Percentiles rank a stretch among this genome's conserved stretches.
These are phyloP conservation scores for Sander lucioperca DNA, from an alignment of 2,113 vertebrate species.

Conservation along the genomic window DNA sequence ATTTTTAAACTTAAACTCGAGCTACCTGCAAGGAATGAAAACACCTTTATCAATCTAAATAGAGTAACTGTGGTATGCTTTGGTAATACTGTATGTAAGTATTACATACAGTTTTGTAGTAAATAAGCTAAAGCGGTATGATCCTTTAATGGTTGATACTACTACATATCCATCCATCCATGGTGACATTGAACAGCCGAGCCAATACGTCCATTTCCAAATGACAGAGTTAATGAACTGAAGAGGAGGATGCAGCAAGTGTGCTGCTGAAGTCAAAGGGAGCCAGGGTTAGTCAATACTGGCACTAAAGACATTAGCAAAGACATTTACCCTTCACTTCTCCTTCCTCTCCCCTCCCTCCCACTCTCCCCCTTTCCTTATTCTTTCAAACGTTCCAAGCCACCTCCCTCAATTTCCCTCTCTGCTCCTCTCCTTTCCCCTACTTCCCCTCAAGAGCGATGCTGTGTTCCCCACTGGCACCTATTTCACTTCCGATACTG, in stretches of 20 bases:
- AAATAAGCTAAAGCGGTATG: not conserved
- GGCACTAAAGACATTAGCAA: slow-evolving; percentile 54
- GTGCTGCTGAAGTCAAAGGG: slow-evolving; percentile 33
- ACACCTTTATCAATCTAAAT: not conserved
- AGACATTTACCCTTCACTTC: slow-evolving; percentile 68
- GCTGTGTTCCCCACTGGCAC: not conserved
- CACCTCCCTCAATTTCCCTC: slow-evolving; percentile 59
- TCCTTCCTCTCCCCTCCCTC: slow-evolving; percentile 27
- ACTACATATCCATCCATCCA: slow-evolving; percentile 5
- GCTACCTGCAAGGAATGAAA: not conserved
- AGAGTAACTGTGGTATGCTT: not conserved
- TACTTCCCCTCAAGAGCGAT: slow-evolving; percentile 21
- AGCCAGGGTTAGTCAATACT: slow-evolving; percentile 53
- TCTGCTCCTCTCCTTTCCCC: not conserved
- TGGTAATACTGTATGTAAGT: not conserved
- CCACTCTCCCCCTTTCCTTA: slow-evolving; percentile 8
- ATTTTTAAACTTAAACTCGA: not conserved
- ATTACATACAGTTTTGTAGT: not conserved
- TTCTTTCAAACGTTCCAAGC: slow-evolving; percentile 47
- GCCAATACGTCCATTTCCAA: slow-evolving; percentile 54
- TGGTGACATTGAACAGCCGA: slow-evolving; percentile 42
- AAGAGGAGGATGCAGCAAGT: slow-evolving; percentile 25
- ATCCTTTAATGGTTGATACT: not conserved
- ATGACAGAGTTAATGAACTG: slow-evolving; percentile 61
- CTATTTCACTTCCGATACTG: not conserved